These are phyloP conservation scores for Parthenolecanium corni DNA, from an alignment of 2,888 invertebrate species.

Conservation along the genomic window DNA sequence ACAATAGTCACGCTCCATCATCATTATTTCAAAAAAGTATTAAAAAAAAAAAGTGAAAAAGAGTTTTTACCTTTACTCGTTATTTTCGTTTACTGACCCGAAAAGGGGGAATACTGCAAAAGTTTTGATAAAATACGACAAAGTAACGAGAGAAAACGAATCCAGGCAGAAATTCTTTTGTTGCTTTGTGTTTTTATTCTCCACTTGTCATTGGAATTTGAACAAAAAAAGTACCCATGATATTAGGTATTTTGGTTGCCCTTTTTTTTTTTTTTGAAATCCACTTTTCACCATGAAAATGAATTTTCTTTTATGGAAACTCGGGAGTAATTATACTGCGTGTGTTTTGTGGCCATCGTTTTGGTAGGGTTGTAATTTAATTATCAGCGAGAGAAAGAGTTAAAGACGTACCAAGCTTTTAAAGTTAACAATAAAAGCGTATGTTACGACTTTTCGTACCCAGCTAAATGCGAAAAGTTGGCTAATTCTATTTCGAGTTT, in stretches of 20 bases:
- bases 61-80: conserved; percentile 1
- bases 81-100: conserved; percentile 26
- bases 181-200: conserved; percentile 4
- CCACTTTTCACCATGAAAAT: background rate
- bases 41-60: background rate
- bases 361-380: no score
- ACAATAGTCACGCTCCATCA: no score
- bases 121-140: conserved; percentile 18
- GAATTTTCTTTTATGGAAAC: no score
- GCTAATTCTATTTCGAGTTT: no score
- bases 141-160: conserved; percentile 19
- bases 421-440: no score
- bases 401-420: no score
- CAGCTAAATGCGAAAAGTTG: no score
- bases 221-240: background rate
- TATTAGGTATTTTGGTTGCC: background rate
- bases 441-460: no score
- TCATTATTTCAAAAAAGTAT: no score
- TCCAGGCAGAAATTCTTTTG: conserved; percentile 26
- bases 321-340: no score
- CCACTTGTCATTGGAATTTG: background rate
- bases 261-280: background rate
- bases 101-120: conserved; percentile 9
- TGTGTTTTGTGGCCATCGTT: no score
- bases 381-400: no score